Conservation (phyloP, 2,113 vertebrate species). For the Pterocles burchelli region DNA sequence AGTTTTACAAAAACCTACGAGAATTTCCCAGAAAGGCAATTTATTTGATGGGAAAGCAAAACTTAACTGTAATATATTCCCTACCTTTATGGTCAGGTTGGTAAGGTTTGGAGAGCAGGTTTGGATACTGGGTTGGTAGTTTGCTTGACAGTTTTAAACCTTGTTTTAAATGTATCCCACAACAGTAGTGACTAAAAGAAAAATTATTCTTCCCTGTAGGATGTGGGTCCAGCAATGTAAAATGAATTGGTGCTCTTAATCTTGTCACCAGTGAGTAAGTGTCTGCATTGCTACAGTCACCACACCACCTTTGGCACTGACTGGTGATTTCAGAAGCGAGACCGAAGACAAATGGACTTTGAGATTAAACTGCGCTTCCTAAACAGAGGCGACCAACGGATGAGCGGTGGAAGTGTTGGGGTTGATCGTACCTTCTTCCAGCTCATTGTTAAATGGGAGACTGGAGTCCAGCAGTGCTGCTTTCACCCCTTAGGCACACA, state of each 20-base stretch:
- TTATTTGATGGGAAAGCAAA: neutral
- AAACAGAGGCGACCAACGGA: neutral
- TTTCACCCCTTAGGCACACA: neutral
- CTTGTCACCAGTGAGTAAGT: neutral
- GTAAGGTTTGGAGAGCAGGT: neutral
- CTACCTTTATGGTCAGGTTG: neutral
- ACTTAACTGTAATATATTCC: neutral
- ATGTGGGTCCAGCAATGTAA: neutral
- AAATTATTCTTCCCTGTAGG: neutral
- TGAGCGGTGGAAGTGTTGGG: neutral
- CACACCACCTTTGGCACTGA: neutral
- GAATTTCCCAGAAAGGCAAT: neutral
- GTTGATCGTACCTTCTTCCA: neutral
- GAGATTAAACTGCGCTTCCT: neutral
- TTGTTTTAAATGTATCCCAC: conserved; percentile 11
- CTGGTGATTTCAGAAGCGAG: neutral
- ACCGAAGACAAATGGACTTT: neutral
- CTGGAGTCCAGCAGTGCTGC: neutral
- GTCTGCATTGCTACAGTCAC: neutral
- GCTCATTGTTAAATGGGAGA: neutral
- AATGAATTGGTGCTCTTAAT: conserved; percentile 6
- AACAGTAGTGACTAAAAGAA: neutral
- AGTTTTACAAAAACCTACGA: neutral
- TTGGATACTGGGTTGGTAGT: neutral
- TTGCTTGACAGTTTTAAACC: neutral